Evolutionary conservation across 2,888 invertebrate species (phyloP).

Genomic region (Luperina nickerlii): DNA sequence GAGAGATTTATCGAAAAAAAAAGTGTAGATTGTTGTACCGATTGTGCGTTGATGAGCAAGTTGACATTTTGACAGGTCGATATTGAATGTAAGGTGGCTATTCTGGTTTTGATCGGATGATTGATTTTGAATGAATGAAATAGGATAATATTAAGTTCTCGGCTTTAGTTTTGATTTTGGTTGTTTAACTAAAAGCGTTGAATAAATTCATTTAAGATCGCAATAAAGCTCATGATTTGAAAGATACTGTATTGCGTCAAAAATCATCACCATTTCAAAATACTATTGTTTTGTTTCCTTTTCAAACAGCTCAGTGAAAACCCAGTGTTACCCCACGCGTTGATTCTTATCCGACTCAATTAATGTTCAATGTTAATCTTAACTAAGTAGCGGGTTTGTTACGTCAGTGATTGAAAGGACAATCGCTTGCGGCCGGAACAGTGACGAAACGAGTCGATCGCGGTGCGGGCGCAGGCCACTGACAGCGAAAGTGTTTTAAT

Average conservation of each 20-base stretch:
- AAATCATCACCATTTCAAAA: neutral
- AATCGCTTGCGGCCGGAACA: slow-evolving; percentile 51
- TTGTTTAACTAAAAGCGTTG: neutral
- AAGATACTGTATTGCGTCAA: neutral
- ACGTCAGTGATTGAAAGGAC: slow-evolving; percentile 66
- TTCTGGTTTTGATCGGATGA: neutral
- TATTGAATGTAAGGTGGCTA: slow-evolving; percentile 20
- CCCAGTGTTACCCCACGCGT: neutral
- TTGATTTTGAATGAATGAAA: neutral
- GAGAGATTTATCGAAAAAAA: slow-evolving; percentile 41
- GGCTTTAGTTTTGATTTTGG: neutral
- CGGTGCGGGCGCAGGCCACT: slow-evolving; percentile 20
- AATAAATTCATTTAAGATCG: neutral
- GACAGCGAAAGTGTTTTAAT: slow-evolving; percentile 74
- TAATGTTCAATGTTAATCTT: slow-evolving; percentile 50
- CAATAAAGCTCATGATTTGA: too few species aligned
- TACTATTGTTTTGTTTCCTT: neutral
- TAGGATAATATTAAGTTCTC: neutral
- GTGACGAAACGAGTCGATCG: slow-evolving; percentile 60
- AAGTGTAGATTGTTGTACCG: slow-evolving; percentile 48
- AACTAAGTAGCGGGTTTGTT: slow-evolving; percentile 43
- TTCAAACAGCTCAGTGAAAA: neutral
- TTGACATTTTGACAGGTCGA: slow-evolving; percentile 51
- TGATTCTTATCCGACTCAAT: slow-evolving; percentile 24
- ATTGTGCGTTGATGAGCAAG: slow-evolving; percentile 38